Evolutionary conservation across 1,140 invertebrate genomes (phyloP).

Genomic region (Homarus americanus): DNA sequence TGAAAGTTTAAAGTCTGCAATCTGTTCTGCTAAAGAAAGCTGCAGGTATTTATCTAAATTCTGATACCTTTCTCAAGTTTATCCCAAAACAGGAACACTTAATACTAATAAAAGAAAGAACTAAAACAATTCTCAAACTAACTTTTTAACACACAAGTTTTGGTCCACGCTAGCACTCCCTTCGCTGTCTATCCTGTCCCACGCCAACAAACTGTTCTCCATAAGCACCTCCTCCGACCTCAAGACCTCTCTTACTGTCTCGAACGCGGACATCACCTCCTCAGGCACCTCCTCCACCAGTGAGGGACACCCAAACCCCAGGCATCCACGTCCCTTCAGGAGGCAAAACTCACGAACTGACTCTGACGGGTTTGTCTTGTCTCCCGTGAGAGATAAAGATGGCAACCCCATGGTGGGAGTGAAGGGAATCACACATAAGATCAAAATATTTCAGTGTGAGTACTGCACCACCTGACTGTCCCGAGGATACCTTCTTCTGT

Average conservation of each 20-base stretch:
- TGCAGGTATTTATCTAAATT: background rate
- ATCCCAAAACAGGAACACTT: background rate
- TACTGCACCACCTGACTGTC: background rate
- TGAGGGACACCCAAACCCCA: background rate
- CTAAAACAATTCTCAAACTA: constrained; percentile 8
- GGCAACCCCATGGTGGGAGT: constrained; percentile 55
- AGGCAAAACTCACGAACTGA: constrained; percentile 58
- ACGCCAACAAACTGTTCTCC: constrained; percentile 40
- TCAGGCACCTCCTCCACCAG: background rate
- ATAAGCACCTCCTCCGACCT: constrained; percentile 30
- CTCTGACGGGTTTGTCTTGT: constrained; percentile 47
- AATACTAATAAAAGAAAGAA: background rate
- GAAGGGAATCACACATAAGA: constrained; percentile 57
- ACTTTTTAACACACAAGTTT: constrained; percentile 43
- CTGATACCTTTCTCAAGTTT: background rate
- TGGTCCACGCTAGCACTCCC: constrained; percentile 46
- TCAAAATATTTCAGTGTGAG: constrained; percentile 54
- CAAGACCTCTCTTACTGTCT: background rate
- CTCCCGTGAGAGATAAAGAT: constrained; percentile 50
- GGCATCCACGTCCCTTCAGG: constrained; percentile 26
- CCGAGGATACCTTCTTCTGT: background rate
- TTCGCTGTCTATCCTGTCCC: constrained; percentile 48
- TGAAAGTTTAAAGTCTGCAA: background rate
- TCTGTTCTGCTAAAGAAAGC: background rate
- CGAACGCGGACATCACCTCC: background rate